phyloP scores from a whole-genome alignment of 2,113 vertebrate genomes.

The Haplochromis vanheusdeni region DNA sequence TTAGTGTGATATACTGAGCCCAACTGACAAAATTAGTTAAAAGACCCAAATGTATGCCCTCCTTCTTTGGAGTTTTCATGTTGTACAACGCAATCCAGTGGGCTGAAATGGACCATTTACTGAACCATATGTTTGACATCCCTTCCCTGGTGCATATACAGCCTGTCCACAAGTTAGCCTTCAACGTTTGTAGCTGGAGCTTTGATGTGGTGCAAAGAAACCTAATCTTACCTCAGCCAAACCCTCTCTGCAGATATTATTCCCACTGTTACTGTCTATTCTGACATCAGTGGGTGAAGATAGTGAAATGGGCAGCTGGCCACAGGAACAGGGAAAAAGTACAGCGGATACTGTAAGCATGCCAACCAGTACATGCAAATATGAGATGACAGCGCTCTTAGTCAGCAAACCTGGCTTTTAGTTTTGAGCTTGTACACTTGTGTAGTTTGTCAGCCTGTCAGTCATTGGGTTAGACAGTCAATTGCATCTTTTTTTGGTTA shows the following conservation, averaged over 20 bases:
- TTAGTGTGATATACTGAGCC: background rate
- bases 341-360: background rate
- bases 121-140: background rate
- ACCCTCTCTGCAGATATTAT: background rate
- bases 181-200: background rate
- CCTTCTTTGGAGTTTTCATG: background rate
- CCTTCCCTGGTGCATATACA: background rate
- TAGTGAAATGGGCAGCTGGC: background rate
- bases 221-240: conserved; percentile 11
- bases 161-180: background rate
- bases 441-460: background rate
- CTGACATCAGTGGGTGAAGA: background rate
- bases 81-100: background rate
- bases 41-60: background rate
- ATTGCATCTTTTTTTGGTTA: background rate
- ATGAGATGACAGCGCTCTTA: background rate
- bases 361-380: background rate
- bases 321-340: background rate
- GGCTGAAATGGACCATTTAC: background rate
- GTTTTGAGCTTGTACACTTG: background rate
- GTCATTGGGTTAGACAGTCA: background rate
- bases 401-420: background rate
- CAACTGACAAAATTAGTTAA: background rate
- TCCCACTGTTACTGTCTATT: conserved; percentile 2
- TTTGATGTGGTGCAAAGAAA: conserved; percentile 1